Evolutionary conservation across 2,113 vertebrate genomes (phyloP).

Genomic region (Myocastor coypus): DNA sequence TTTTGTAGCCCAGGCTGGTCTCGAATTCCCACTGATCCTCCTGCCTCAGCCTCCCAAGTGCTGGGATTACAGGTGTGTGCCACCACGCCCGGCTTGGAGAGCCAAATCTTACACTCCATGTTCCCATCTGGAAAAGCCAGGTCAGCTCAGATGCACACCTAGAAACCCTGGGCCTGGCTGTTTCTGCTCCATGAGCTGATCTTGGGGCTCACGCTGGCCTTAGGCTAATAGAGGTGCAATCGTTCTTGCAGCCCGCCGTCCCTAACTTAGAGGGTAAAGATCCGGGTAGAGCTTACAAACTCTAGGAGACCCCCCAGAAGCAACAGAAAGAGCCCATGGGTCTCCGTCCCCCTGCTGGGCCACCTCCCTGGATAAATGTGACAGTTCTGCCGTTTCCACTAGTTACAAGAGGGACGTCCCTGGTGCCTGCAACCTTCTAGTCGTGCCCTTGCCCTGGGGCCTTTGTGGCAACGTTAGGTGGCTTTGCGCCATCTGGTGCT

Average conservation of each 20-base stretch:
- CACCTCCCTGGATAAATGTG: not conserved
- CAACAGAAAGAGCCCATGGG: not conserved
- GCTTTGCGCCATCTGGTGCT: not conserved
- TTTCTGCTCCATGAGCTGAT: not conserved
- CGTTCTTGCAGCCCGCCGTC: not conserved
- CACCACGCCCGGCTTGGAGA: too few species aligned
- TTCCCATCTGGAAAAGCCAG: not conserved
- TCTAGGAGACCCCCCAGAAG: constrained; percentile 2
- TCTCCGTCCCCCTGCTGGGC: not conserved
- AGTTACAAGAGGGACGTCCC: not conserved
- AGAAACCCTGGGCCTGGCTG: not conserved
- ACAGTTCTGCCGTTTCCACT: not conserved
- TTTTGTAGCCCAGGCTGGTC: too few species aligned
- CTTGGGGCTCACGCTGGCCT: not conserved
- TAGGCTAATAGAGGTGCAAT: not conserved
- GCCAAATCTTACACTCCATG: not conserved
- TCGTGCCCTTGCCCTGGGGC: not conserved
- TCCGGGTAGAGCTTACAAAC: not conserved
- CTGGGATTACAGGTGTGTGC: too few species aligned
- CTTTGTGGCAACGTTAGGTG: not conserved
- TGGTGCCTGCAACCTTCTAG: not conserved
- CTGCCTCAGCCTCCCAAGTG: too few species aligned
- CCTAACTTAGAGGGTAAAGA: not conserved
- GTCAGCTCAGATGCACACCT: not conserved
- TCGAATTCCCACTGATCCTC: too few species aligned